Evolutionary conservation across 35 echinoderm and acorn worm genomes (phyloP).

Genomic region (Holothuria glaberrima): DNA sequence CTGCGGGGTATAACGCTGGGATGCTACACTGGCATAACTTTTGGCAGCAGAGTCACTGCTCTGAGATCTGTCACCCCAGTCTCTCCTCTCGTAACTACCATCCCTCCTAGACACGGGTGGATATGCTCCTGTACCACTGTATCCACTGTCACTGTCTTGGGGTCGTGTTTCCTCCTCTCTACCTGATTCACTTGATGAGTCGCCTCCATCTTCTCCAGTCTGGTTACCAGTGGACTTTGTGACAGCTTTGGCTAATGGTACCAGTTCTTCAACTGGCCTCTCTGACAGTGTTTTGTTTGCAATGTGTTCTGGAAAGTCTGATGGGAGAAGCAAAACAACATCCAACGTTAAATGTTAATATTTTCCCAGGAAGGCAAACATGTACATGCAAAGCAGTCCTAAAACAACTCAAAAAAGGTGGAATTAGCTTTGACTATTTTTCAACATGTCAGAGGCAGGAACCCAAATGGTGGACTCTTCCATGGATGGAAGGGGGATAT

Average conservation of each 20-base stretch:
- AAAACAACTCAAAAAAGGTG: not conserved
- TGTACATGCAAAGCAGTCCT: not conserved
- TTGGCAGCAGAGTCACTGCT: constrained; percentile 1
- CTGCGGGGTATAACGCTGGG: constrained; percentile 3
- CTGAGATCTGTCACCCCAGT: constrained; percentile 28
- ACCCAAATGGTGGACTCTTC: too few species aligned
- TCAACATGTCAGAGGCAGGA: too few species aligned
- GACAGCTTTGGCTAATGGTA: constrained; percentile 39
- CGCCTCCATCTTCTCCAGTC: constrained; percentile 58
- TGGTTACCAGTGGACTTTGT: constrained; percentile 89
- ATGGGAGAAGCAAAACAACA: not conserved
- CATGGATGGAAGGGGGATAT: too few species aligned
- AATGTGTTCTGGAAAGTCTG: constrained; percentile 96
- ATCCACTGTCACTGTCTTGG: constrained; percentile 95
- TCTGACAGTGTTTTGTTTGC: constrained; percentile 89
- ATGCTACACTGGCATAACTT: constrained; percentile 32
- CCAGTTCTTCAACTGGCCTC: constrained; percentile 67
- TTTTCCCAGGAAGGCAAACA: not conserved
- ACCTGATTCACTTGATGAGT: constrained; percentile 78
- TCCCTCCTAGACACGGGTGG: constrained; percentile 38
- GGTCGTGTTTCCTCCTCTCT: constrained; percentile 52
- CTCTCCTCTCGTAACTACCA: constrained; percentile 51
- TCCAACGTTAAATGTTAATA: not conserved
- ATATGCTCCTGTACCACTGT: constrained; percentile 85
- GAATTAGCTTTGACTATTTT: too few species aligned